Base-by-base conservation (phyloP, 2,797 vertebrate species). In the Gobionotothen gibberifrons region DNA sequence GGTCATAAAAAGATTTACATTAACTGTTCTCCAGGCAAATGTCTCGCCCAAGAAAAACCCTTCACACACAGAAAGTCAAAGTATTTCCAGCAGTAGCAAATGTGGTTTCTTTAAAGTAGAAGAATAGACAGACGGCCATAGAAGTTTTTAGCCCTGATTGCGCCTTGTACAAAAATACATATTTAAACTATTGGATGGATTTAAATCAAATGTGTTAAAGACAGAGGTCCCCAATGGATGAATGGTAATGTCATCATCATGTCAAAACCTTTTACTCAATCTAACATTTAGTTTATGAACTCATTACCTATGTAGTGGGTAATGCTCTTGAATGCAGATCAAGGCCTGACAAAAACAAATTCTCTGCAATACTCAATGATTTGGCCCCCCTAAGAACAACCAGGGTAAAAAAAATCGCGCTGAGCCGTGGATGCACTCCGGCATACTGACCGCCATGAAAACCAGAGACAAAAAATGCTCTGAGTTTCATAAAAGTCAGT, bases 1-100 rank as follows among this genome's bases (percentile, higher is more conserved):
- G 64, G 36, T 63, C 70, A 43, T 78, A 64, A 78, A 85, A 82
- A 36, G 56, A 69, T 58, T 68, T 70, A 62, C 66, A 62, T 49
- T 17, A 55, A 65, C 46, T 69, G 17, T 56, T 83, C 77, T 71
- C 40, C 5, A 2, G 76, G 70, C 16, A 32, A 58, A 64, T n/a
- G 13, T 63, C 59, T 57, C 22, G 51, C 81, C 69, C 75, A 83
- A 79, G 57, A 64, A 72, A 66, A 80, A 72, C 49, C 19, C 65
- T 72, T 56, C 49, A 70, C 51, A 72, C 48, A 5, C 14, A 52
- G 21, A 39, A 16, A 67, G 43, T 52, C 36, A 43, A 67, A 56
- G 47, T 54, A 59, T 49, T 72, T 65, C 60, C 64, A 74, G 62
- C 53, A 67, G 62, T 61, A 72, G 52, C 26, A 64, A 29, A 53